Percentiles rank a stretch among this genome's conserved stretches.
Evolutionary conservation across 2,797 vertebrate genomes (phyloP).

Genomic region (Argentina silus): DNA sequence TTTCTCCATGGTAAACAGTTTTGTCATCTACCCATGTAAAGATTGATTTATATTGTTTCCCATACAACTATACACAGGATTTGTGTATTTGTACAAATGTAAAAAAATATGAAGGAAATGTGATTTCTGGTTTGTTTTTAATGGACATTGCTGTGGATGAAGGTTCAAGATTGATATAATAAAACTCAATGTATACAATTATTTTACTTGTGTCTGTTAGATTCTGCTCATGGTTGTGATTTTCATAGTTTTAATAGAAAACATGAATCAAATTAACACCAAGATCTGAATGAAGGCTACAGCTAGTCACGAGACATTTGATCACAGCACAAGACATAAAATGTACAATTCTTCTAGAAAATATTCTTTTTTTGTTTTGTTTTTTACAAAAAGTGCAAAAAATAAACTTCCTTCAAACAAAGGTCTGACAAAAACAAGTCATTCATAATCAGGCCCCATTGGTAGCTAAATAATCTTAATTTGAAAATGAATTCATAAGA

Average conservation of each 20-base stretch:
- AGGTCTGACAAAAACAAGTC: slow-evolving; percentile 4
- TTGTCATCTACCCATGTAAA: slow-evolving; percentile 79
- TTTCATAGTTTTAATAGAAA: slow-evolving; percentile 3
- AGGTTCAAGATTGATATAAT: slow-evolving; percentile 76
- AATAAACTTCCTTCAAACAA: background rate
- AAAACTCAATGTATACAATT: slow-evolving; percentile 72
- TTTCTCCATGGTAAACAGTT: slow-evolving; percentile 86
- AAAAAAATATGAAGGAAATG: slow-evolving; percentile 82
- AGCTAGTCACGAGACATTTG: background rate
- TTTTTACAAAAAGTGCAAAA: slow-evolving; percentile 9
- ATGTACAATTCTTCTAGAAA: background rate
- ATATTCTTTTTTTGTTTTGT: slow-evolving; percentile 2
- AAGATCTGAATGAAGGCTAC: slow-evolving; percentile 5
- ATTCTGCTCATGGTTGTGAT: background rate
- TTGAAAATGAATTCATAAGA: background rate
- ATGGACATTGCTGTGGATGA: slow-evolving; percentile 85
- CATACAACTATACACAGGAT: slow-evolving; percentile 82
- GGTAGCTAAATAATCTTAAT: background rate
- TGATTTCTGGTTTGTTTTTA: slow-evolving; percentile 91
- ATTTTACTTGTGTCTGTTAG: background rate
- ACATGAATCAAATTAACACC: background rate
- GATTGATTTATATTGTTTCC: slow-evolving; percentile 81
- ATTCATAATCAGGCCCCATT: slow-evolving; percentile 11
- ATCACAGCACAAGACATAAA: background rate
- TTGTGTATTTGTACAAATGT: slow-evolving; percentile 96